Percentiles rank a stretch among this genome's conserved stretches.
Conservation (phyloP, 2,113 vertebrate genomes). For the Pyrgilauda ruficollis region DNA sequence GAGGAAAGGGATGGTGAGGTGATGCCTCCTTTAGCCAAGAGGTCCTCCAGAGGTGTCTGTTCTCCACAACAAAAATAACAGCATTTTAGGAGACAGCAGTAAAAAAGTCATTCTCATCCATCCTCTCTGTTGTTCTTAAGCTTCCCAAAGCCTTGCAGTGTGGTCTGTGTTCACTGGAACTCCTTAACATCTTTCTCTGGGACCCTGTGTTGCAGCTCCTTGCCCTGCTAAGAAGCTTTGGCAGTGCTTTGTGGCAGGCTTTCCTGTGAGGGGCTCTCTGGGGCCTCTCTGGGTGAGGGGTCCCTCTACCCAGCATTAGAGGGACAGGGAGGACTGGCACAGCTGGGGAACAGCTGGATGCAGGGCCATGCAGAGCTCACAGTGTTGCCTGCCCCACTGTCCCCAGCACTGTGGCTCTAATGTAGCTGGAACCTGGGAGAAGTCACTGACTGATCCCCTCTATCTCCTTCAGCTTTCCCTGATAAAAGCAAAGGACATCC, state of each 20-base stretch:
- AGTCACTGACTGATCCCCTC: not conserved
- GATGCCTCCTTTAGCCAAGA: not conserved
- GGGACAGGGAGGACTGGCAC: not conserved
- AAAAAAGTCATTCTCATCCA: not conserved
- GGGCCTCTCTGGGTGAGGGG: not conserved
- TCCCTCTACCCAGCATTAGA: not conserved
- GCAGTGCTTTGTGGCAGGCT: not conserved
- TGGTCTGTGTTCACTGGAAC: fast-evolving
- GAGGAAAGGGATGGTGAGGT: not conserved
- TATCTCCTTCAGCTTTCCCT: not conserved
- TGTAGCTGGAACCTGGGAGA: not conserved
- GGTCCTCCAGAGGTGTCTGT: not conserved
- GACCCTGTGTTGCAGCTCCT: not conserved
- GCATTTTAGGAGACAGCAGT: not conserved
- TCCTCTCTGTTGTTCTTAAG: not conserved
- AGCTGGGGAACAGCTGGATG: not conserved
- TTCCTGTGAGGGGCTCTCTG: not conserved
- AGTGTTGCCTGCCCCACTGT: fast-evolving
- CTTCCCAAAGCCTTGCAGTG: not conserved
- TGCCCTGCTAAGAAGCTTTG: not conserved
- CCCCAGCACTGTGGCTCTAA: not conserved
- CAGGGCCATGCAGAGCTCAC: fast-evolving
- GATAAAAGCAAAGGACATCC: not conserved
- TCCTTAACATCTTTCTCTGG: not conserved
- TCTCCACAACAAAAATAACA: fast-evolving